Evolutionary conservation across 1,140 invertebrate genomes (phyloP), one percentile per base, ranked within the genome.

Genomic region (Tribolium castaneum): DNA sequence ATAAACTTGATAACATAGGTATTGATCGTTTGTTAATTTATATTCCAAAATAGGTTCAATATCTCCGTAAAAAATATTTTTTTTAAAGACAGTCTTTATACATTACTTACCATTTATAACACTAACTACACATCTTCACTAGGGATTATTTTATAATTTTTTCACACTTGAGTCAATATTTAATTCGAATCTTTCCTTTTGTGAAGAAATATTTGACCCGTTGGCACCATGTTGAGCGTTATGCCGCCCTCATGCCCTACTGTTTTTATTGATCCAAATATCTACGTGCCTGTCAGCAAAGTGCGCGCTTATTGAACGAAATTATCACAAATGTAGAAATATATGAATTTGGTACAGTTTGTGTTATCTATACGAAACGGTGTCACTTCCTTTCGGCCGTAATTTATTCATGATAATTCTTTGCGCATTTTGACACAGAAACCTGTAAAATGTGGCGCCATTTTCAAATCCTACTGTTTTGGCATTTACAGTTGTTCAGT

Each of bases 221-320:
- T 30, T 71, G 70, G 49, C 76, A 77, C 76, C 75, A 70, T 59
- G 75, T 76, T 76, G 39, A 71, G 52, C 76, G 25, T 51, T 71
- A 77, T 76, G 75, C 54, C 66, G 66, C 70, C 76, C 62, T 49
- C 75, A 76, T 76, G 35, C 66, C 75, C 75, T 75, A 70, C 39
- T 52, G 59, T 45, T 51, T 22, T 76, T 77, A 77, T 77, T 77
- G 76, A 77, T 77, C 76, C 70, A 50, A 70, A 66, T 66, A 66
- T 35, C 25, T 66, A 25, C 54, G 54, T 59, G 54, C 54, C 13
- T 66, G 59, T 22, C 16, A 30, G 19, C 5, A 25, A 22, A 62
- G n/a, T 62, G 56, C 22, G 56, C 56, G 56, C 22, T 6, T 30
- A 30, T 22, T 62, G 56, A 25, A 13, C 16, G 13, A 62, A 30